Conservation (phyloP, 2,888 invertebrate species). For the Lamellibrachia satsuma region DNA sequence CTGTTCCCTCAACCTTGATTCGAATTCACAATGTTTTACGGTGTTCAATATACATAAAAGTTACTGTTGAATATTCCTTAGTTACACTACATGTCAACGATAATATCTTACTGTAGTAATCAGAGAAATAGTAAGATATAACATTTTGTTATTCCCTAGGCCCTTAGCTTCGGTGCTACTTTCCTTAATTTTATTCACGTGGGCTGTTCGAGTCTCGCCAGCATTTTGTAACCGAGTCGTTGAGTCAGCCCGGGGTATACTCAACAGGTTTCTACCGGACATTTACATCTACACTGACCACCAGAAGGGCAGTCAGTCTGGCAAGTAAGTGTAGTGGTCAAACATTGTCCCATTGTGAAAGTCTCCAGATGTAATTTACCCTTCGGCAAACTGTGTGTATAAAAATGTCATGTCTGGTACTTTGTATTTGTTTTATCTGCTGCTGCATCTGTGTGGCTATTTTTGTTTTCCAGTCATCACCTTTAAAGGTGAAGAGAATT, state of each 20-base stretch:
- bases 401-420: too few relatives aligned
- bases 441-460: too few relatives aligned
- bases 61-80: too few relatives aligned
- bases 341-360: neutral
- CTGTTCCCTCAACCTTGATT: neutral
- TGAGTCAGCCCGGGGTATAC: constrained; percentile 88
- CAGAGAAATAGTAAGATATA: too few relatives aligned
- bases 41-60: too few relatives aligned
- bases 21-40: neutral
- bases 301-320: constrained; percentile 84
- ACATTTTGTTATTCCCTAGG: neutral
- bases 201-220: constrained; percentile 89
- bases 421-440: too few relatives aligned
- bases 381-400: too few relatives aligned
- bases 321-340: constrained; percentile 68
- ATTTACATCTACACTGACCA: constrained; percentile 95
- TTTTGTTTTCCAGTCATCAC: too few relatives aligned
- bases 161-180: neutral
- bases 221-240: constrained; percentile 92
- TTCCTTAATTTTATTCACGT: constrained; percentile 47
- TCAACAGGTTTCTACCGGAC: constrained; percentile 91
- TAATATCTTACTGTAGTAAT: too few relatives aligned
- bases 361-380: neutral
- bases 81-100: too few relatives aligned
- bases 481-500: too few relatives aligned